Evolutionary conservation across 37 sponge, comb jelly and placozoan genomes (phyloP).

Genomic region (Haliclona indistincta): DNA sequence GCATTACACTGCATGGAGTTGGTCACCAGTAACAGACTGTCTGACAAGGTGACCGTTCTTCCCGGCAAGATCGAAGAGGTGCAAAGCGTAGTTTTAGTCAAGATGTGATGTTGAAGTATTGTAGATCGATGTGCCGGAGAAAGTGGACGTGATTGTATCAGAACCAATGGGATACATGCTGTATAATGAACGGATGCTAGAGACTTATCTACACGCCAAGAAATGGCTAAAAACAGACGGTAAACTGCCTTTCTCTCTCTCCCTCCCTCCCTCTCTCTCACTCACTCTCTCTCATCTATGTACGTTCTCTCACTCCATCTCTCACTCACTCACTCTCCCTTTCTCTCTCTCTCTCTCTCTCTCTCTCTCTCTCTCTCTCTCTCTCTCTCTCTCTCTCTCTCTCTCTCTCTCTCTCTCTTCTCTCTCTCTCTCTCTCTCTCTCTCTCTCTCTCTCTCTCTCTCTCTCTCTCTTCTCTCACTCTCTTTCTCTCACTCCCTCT

Average conservation of each 20-base stretch:
- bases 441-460: not conserved
- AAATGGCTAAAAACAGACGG: slow-evolving; percentile 95
- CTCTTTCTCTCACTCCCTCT: not conserved
- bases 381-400: not conserved
- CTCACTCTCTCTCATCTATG: not conserved
- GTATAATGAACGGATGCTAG: slow-evolving; percentile 97
- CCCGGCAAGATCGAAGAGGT: slow-evolving; percentile 97
- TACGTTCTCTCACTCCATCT: too few species aligned
- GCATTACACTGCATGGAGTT: slow-evolving; percentile 68
- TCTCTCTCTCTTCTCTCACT: not conserved
- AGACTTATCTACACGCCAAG: slow-evolving; percentile 90
- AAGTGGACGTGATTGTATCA: slow-evolving; percentile 91
- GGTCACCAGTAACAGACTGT: slow-evolving; percentile 53
- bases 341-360: not conserved
- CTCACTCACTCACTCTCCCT: not conserved
- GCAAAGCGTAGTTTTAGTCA: not conserved
- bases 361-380: too few species aligned
- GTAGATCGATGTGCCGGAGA: slow-evolving; percentile 89
- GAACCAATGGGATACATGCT: slow-evolving; percentile 99
- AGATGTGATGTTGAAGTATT: not conserved
- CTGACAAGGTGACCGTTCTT: slow-evolving; percentile 80
- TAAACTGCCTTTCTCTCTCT: not conserved
- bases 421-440: not conserved
- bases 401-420: not conserved
- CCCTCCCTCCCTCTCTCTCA: not conserved